These are phyloP conservation scores for Callimorpha dominula DNA, from an alignment of 2,888 invertebrate species.

Conservation along the genomic window DNA sequence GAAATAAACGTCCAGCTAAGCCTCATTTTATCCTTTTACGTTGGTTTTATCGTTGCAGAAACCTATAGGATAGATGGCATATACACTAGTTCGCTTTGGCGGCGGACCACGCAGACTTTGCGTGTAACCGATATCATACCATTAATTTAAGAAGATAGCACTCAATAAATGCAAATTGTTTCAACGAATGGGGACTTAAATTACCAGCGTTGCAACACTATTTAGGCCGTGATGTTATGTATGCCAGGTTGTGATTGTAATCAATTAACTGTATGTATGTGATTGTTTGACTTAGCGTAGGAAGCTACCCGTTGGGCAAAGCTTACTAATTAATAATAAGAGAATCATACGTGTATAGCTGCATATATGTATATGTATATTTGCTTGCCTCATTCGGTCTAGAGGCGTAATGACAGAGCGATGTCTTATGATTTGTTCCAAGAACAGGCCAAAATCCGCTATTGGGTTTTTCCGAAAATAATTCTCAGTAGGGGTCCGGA, in stretches of 20 bases:
- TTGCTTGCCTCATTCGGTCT: no score
- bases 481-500: no score
- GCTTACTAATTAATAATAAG: constrained; percentile 21
- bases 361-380: background rate
- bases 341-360: background rate
- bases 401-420: no score
- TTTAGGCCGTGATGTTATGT: constrained; percentile 64
- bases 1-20: background rate
- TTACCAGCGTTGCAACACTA: constrained; percentile 62
- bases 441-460: no score
- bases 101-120: constrained; percentile 35
- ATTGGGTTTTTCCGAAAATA: no score
- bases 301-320: constrained; percentile 35
- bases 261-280: constrained; percentile 41
- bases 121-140: constrained; percentile 29
- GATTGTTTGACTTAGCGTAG: constrained; percentile 45
- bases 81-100: constrained; percentile 20
- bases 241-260: constrained; percentile 46
- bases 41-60: background rate
- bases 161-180: constrained; percentile 71
- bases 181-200: constrained; percentile 67
- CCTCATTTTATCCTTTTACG: constrained; percentile 3
- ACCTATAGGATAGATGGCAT: background rate
- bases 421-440: no score
- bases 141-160: constrained; percentile 49